These are phyloP conservation scores for Coracopsis vasa DNA, from an alignment of 2,113 vertebrate genomes.

Conservation along the genomic window DNA sequence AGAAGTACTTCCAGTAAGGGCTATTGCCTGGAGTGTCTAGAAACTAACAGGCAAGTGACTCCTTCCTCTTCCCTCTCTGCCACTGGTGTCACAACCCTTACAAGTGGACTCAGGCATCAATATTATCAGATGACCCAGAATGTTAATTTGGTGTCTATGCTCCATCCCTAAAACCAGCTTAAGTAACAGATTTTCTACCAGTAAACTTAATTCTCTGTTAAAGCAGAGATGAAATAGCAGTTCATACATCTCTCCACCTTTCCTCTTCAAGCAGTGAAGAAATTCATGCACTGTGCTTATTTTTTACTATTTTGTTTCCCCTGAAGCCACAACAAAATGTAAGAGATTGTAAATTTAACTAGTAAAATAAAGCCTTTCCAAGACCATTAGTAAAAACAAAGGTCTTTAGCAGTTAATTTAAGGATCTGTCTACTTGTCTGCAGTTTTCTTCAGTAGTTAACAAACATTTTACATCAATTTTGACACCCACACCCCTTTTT, in stretches of 20 bases:
- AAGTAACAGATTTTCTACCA: not conserved
- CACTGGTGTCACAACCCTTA: not conserved
- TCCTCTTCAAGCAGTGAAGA: not conserved
- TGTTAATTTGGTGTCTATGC: not conserved
- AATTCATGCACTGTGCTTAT: not conserved
- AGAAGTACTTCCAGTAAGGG: not conserved
- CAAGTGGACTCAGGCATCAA: not conserved
- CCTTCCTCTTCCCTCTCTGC: not conserved
- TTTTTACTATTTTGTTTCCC: not conserved
- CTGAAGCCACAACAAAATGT: not conserved
- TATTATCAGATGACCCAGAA: not conserved
- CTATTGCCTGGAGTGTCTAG: not conserved
- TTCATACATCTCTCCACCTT: not conserved
- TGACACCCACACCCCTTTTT: not conserved
- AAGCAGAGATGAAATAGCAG: not conserved
- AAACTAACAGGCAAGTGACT: not conserved
- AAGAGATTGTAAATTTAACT: not conserved
- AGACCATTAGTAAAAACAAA: not conserved
- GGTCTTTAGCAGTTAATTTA: not conserved
- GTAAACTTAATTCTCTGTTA: not conserved
- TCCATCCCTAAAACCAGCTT: not conserved
- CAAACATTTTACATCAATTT: not conserved
- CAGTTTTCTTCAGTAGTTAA: not conserved
- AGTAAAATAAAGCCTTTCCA: not conserved
- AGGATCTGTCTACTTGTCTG: not conserved